Base-by-base conservation (phyloP, 1,140 invertebrate genomes). In the Trichogramma pretiosum region DNA sequence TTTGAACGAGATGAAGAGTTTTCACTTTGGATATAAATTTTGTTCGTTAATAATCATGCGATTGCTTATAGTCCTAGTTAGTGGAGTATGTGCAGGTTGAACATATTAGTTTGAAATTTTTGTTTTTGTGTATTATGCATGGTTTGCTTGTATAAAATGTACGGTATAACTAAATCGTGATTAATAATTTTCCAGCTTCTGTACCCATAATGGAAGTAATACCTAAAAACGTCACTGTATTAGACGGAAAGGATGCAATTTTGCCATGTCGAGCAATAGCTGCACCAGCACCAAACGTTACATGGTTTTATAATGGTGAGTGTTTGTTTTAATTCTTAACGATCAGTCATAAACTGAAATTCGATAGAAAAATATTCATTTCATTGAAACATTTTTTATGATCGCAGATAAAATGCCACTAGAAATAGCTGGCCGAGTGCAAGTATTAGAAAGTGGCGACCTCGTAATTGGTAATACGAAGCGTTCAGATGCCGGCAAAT, bases 201-300 rank as follows among this genome's bases (percentile, higher is more conserved):
- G 79, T 80, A 50, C 89, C 90, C 1, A 77, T 90, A 45, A 83
- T 93, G 80, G 83, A 87, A 67, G 73, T 72, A 19, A 75, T 81
- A 30, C 93, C 93, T 2, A 73, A 82, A 62, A 93, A 96, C 76
- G 66, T 84, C 14, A 95, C 91, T 2, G 83, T 93, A 46, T 70
- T 94, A 48, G 92, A 94, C 70, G 90, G 90, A 16, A 90, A 91
- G 68, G 89, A 94, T 73, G 90, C 85, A 26, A 86, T 85, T 16
- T 77, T 97, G 44, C 78, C 74, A 16, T 97, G 93, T 68, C 74
- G 85, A 56, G 91, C 89, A 10, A 79, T 82, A 22, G 93, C 92
- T 28, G 89, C 93, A 2, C 93, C 93, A 13, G 78, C 81, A 50
- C 93, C 93, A 2, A 91, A 87, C 60, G 78, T 87, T n/a, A 88